A percentile compares a stretch with the other conserved stretches of the same genome.
Evolutionary conservation across 2,797 vertebrate species (phyloP).

Genomic region (Balearica regulorum): DNA sequence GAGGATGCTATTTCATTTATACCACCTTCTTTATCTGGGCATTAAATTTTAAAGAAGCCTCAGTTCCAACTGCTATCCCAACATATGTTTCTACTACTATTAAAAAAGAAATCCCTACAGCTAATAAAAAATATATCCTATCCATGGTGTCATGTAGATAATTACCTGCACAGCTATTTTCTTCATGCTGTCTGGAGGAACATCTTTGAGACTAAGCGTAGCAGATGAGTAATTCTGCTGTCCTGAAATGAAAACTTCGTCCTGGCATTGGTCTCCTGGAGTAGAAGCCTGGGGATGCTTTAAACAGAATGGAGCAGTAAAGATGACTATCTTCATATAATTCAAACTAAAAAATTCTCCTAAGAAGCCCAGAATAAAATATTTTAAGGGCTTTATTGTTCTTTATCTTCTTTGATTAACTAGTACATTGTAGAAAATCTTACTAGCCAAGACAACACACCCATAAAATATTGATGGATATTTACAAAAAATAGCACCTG

Average conservation of each 20-base stretch:
- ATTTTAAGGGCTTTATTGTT: background rate
- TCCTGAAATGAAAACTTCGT: constrained; percentile 86
- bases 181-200: constrained; percentile 82
- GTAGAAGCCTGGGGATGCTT: constrained; percentile 71
- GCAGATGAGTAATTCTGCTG: constrained; percentile 81
- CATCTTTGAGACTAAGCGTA: constrained; percentile 73
- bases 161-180: constrained; percentile 82
- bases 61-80: background rate
- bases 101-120: background rate
- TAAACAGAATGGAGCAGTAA: constrained; percentile 34
- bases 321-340: constrained; percentile 3
- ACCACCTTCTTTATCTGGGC: background rate
- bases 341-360: background rate
- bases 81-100: background rate
- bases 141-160: background rate
- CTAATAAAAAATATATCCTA: background rate
- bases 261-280: constrained; percentile 77
- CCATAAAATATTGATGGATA: background rate
- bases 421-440: background rate
- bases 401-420: background rate
- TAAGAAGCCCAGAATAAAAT: background rate
- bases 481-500: background rate
- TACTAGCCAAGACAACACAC: background rate
- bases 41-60: background rate
- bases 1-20: background rate